Conservation (phyloP, 2,113 vertebrate species). For the Zapornia atra region DNA sequence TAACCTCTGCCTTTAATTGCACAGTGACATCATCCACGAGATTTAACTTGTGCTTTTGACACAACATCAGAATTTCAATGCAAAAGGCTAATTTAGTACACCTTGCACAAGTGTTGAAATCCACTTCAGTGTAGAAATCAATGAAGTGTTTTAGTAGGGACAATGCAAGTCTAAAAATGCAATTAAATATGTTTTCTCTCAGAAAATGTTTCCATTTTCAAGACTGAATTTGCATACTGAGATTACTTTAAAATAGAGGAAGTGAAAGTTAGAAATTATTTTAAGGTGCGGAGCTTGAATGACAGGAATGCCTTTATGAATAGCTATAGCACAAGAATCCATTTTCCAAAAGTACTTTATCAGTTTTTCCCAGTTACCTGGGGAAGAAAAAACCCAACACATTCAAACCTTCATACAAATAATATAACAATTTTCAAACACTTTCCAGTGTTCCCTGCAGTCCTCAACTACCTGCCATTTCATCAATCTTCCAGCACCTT, state of each 20-base stretch:
- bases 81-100: not conserved
- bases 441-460: not conserved
- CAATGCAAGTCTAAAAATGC: not conserved
- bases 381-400: not conserved
- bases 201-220: not conserved
- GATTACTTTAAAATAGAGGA: not conserved
- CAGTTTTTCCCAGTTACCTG: not conserved
- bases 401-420: not conserved
- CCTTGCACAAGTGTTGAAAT: not conserved
- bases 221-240: not conserved
- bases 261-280: not conserved
- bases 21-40: not conserved
- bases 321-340: not conserved
- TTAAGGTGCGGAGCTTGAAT: not conserved
- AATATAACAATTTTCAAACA: not conserved
- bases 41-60: not conserved
- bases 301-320: not conserved
- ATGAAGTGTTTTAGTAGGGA: not conserved
- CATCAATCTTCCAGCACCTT: constrained; percentile 16
- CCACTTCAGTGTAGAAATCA: not conserved
- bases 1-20: constrained; percentile 1
- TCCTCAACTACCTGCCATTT: not conserved
- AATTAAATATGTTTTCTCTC: not conserved
- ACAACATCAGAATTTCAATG: not conserved
- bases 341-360: not conserved